These are phyloP conservation scores for Podarcis lilfordi DNA, from an alignment of 2,797 vertebrate genomes.

Conservation along the genomic window DNA sequence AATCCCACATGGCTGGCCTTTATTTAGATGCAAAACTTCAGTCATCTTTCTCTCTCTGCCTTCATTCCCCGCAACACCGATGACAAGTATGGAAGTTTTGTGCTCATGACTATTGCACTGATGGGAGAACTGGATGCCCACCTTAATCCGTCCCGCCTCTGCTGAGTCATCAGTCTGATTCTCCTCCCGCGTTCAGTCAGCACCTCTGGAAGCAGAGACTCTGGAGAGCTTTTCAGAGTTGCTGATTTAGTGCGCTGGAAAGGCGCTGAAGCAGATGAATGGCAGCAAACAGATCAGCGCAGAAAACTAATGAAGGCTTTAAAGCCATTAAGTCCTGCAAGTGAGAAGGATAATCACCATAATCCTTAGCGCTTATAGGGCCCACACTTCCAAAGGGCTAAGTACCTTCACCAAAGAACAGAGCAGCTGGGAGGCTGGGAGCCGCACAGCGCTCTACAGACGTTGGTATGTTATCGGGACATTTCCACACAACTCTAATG, in stretches of 20 bases:
- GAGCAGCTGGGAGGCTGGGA: not conserved
- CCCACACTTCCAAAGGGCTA: not conserved
- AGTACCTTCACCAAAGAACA: not conserved
- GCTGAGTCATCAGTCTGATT: fast-evolving
- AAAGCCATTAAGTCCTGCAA: slow-evolving; percentile 32
- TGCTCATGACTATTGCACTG: slow-evolving; percentile 4
- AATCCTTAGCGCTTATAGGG: slow-evolving; percentile 10
- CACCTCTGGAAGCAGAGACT: slow-evolving; percentile 31
- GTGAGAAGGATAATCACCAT: slow-evolving; percentile 16
- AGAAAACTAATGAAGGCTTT: slow-evolving; percentile 42
- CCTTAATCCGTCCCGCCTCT: slow-evolving; percentile 40
- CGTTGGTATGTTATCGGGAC: not conserved
- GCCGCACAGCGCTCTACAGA: not conserved
- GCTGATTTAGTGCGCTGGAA: slow-evolving; percentile 43
- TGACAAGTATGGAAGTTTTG: slow-evolving; percentile 30
- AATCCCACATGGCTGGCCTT: slow-evolving; percentile 1
- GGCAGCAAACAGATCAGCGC: not conserved
- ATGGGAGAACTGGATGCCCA: not conserved
- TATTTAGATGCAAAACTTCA: slow-evolving; percentile 38
- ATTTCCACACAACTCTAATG: not conserved
- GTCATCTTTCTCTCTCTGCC: not conserved
- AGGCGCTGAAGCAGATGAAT: slow-evolving; percentile 17
- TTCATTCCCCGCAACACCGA: not conserved
- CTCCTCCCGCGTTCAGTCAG: slow-evolving; percentile 6
- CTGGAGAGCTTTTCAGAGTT: not conserved